Percentiles rank a stretch among this genome's conserved stretches.
Conservation (phyloP, 2,113 vertebrate species). For the Tachysurus vachellii region DNA sequence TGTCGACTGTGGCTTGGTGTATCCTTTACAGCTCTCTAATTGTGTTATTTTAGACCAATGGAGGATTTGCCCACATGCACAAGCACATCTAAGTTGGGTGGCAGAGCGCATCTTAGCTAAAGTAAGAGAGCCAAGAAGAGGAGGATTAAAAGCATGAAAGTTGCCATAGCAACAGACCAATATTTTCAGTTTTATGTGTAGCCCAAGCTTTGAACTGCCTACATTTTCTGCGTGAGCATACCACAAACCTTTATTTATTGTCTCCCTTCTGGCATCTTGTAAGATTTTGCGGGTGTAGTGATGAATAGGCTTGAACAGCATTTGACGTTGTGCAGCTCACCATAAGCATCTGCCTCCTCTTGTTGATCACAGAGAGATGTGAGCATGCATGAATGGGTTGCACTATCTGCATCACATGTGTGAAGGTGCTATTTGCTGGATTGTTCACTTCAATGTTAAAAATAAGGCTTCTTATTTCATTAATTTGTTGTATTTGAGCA, state of each 20-base stretch:
- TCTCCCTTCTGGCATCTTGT: constrained; percentile 12
- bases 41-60: constrained; percentile 57
- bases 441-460: background rate
- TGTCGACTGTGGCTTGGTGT: constrained; percentile 22
- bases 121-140: constrained; percentile 43
- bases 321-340: constrained; percentile 16
- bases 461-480: background rate
- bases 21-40: constrained; percentile 46
- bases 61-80: constrained; percentile 47
- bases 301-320: constrained; percentile 7
- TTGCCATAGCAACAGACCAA: constrained; percentile 74
- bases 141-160: constrained; percentile 66
- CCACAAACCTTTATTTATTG: constrained; percentile 37
- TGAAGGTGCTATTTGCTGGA: background rate
- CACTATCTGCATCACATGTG: constrained; percentile 15
- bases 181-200: constrained; percentile 66
- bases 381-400: constrained; percentile 19
- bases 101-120: constrained; percentile 50
- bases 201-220: constrained; percentile 50
- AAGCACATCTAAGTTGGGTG: constrained; percentile 62
- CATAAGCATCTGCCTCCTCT: constrained; percentile 22
- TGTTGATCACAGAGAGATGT: constrained; percentile 29
- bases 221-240: constrained; percentile 48
- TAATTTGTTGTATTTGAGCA: background rate
- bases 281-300: constrained; percentile 7